A percentile compares a stretch with the other conserved stretches of the same genome.
Conservation (phyloP, 2,113 vertebrate genomes). For the Barnardius zonarius region DNA sequence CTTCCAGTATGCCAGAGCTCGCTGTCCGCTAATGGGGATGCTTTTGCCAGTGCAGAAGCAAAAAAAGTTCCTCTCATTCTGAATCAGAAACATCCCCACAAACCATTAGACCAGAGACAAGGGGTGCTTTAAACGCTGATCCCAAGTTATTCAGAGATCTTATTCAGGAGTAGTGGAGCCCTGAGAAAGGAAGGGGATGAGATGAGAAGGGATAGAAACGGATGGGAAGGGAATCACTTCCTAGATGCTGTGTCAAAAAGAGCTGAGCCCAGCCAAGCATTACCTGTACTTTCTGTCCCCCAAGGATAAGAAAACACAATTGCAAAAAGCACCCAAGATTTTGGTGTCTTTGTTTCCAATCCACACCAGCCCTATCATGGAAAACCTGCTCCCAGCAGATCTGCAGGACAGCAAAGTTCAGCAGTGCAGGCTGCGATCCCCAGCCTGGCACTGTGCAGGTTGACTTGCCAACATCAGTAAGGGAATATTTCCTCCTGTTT, state of each 20-base stretch:
- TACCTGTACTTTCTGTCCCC: background rate
- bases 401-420: background rate
- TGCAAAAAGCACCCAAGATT: background rate
- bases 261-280: background rate
- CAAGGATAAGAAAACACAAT: background rate
- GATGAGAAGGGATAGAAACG: background rate
- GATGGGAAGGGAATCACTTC: background rate
- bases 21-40: background rate
- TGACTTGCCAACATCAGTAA: rapidly evolving
- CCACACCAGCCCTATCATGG: background rate
- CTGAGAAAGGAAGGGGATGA: background rate
- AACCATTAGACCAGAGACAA: background rate
- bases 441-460: background rate
- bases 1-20: background rate
- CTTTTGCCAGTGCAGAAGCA: background rate
- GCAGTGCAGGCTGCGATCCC: background rate
- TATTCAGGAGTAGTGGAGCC: background rate
- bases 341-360: background rate
- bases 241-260: background rate
- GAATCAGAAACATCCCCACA: background rate
- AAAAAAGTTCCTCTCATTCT: background rate
- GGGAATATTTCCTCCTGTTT: background rate
- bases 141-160: background rate
- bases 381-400: background rate
- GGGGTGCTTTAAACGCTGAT: background rate